Percentiles rank a stretch among this genome's conserved stretches.
phyloP scores from a whole-genome alignment of 2,797 vertebrate genomes.

The Periophthalmus magnuspinnatus region DNA sequence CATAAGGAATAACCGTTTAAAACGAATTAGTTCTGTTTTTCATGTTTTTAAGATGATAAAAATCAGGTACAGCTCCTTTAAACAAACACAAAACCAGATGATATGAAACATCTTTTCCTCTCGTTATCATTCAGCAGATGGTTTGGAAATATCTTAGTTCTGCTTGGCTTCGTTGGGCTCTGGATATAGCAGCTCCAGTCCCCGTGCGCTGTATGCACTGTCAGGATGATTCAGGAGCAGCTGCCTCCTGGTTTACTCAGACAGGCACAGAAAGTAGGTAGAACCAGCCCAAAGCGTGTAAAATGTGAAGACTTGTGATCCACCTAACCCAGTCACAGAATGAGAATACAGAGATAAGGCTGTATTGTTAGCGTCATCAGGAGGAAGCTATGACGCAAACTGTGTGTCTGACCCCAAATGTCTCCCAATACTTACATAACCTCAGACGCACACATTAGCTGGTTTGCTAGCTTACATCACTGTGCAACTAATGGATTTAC shows the following conservation, averaged over 20 bases:
- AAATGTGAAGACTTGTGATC: slow-evolving; percentile 30
- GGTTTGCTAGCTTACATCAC: background rate
- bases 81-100: too few relatives aligned
- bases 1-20: too few relatives aligned
- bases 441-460: background rate
- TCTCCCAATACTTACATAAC: slow-evolving; percentile 12
- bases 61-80: too few relatives aligned
- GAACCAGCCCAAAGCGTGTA: slow-evolving; percentile 9
- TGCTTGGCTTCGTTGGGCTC: slow-evolving; percentile 35
- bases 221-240: slow-evolving; percentile 60
- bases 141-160: slow-evolving; percentile 19
- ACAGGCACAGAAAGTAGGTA: background rate
- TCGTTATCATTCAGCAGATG: slow-evolving; percentile 3
- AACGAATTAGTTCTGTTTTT: too few relatives aligned
- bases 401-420: slow-evolving; percentile 14
- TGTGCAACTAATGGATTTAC: background rate
- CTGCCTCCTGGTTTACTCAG: slow-evolving; percentile 37
- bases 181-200: slow-evolving; percentile 53
- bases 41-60: too few relatives aligned
- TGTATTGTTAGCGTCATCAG: background rate
- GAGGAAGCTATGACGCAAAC: slow-evolving; percentile 21
- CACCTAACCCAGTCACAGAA: slow-evolving; percentile 13
- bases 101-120: too few relatives aligned
- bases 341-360: slow-evolving; percentile 11
- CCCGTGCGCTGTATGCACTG: slow-evolving; percentile 31